Base-by-base conservation (phyloP, 37 sponge, comb jelly and placozoan genomes). In the Hexactinellida sp. region DNA sequence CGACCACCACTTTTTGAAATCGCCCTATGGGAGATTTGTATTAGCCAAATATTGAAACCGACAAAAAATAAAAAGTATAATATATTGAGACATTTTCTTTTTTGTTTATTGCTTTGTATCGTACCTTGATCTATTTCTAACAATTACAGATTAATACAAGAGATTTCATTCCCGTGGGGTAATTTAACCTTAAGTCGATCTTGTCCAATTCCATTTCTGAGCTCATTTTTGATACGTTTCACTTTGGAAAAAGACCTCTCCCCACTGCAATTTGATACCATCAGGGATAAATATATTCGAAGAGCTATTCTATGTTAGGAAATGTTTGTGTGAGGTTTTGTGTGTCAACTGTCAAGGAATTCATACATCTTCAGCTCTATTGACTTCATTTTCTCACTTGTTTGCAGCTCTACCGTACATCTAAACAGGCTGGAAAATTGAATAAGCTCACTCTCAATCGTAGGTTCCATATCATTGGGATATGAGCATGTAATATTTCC, bases 181-280 rank as follows among this genome's bases (percentile, higher is more conserved):
- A n/a, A n/a, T n/a, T n/a, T n/a, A n/a, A n/a, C n/a, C n/a, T 63
- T 63, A 63, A 63, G 76, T 63, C 76, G 76, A 63, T 63, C 76
- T 63, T 63, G 76, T 63, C 21, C 76, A 63, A 63, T 63, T 63
- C 76, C 13, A 63, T 63, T 63, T 63, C 76, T 63, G 76, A 63
- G 21, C 21, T 63, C 21, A 63, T 63, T 63, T 63, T 63, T 63
- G 76, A 63, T 63, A 63, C 76, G 76, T 63, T 63, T 63, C 76
- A 63, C 19, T 63, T 63, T 63, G 19, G 76, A 63, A 63, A 63
- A 63, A 63, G 76, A 63, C 76, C 76, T 63, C 76, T 63, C 76
- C 3, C 76, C 76, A 63, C 76, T 63, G 34, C 76, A 63, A 63
- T 63, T 63, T 63, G 76, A 63, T 63, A 63, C 76, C 76, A 63